Percentiles rank a stretch among this genome's conserved stretches.
These are phyloP conservation scores for Scophthalmus maximus DNA, from an alignment of 2,113 vertebrate species.

Conservation along the genomic window DNA sequence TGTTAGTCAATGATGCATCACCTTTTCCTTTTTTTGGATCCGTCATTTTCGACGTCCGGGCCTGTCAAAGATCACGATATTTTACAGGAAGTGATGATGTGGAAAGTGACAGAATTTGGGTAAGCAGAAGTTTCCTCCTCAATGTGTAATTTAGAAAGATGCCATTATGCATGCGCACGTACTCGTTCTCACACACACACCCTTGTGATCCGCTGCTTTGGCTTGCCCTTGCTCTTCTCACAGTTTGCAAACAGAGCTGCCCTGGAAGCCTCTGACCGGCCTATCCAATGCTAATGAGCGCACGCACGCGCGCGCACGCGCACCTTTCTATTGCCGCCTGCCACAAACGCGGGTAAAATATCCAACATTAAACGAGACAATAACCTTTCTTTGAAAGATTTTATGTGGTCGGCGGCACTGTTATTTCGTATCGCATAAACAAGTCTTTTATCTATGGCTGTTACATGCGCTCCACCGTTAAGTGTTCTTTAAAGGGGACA, in stretches of 20 bases:
- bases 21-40: slow-evolving; percentile 26
- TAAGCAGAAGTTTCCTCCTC: slow-evolving; percentile 57
- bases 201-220: slow-evolving; percentile 60
- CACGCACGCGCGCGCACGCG: slow-evolving; percentile 57
- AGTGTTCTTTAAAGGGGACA: not conserved
- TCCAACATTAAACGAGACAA: slow-evolving; percentile 46
- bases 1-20: slow-evolving; percentile 58
- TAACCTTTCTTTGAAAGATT: slow-evolving; percentile 23
- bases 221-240: slow-evolving; percentile 59
- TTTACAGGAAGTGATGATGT: slow-evolving; percentile 57
- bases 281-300: slow-evolving; percentile 72
- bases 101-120: slow-evolving; percentile 37
- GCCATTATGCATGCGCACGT: slow-evolving; percentile 57
- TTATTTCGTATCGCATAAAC: slow-evolving; percentile 13
- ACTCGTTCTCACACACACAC: slow-evolving; percentile 15
- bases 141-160: slow-evolving; percentile 51
- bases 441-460: not conserved
- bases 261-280: slow-evolving; percentile 73
- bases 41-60: slow-evolving; percentile 43
- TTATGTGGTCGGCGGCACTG: not conserved
- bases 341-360: slow-evolving; percentile 36
- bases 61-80: slow-evolving; percentile 55
- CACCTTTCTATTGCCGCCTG: slow-evolving; percentile 49
- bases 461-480: not conserved
- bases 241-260: slow-evolving; percentile 71